phyloP scores from a whole-genome alignment of 2,113 vertebrate species.

The Sphaerodactylus townsendi region DNA sequence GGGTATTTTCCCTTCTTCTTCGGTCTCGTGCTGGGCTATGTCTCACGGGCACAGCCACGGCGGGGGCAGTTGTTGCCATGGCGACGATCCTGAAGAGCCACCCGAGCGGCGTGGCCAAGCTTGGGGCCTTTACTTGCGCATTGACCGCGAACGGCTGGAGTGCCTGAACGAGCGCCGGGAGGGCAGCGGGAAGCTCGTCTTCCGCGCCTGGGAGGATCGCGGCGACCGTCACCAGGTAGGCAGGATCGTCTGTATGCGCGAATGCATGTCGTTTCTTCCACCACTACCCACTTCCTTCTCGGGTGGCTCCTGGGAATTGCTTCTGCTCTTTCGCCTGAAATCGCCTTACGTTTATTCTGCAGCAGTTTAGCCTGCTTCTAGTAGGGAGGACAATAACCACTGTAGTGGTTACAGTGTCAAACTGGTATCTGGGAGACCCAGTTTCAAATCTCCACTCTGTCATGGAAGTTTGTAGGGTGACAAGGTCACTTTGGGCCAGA shows the following conservation, averaged over 20 bases:
- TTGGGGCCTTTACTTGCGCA: constrained; percentile 87
- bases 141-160: constrained; percentile 91
- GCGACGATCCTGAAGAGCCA: constrained; percentile 78
- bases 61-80: constrained; percentile 64
- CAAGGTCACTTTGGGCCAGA: no score
- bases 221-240: constrained; percentile 84
- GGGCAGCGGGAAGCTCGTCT: constrained; percentile 89
- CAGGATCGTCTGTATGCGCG: not conserved
- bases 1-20: not conserved
- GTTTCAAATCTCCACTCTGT: no score
- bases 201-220: constrained; percentile 93
- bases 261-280: no score
- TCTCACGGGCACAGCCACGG: constrained; percentile 74
- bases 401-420: no score
- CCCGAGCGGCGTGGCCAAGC: constrained; percentile 87
- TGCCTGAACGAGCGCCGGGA: constrained; percentile 94
- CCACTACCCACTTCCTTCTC: no score
- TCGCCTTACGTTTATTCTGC: no score
- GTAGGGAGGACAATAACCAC: no score
- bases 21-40: constrained; percentile 45
- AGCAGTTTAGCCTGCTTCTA: no score
- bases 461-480: no score
- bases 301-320: no score
- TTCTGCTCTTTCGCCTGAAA: no score
- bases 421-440: no score